Evolutionary conservation across 2,888 invertebrate species (phyloP).

Genomic region (Cantharis lateralis): DNA sequence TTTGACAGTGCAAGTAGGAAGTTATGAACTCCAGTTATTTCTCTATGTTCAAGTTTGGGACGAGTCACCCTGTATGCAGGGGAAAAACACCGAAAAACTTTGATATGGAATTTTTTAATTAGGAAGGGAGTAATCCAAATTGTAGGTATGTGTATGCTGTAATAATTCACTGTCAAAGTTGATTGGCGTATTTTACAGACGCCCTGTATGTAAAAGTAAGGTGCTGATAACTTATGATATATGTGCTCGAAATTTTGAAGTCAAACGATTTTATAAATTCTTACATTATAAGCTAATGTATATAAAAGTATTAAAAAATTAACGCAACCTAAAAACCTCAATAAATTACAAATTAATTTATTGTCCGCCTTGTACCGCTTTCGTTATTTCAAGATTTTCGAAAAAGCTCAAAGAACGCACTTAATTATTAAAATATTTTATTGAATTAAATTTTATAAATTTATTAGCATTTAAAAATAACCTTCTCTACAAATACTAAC

Average conservation of each 20-base stretch:
- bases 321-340: not conserved
- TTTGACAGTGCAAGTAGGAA: not conserved
- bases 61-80: not conserved
- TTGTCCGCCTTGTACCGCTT: not conserved
- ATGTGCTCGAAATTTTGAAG: not conserved
- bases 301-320: not conserved
- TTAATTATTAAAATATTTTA: not conserved
- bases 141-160: not conserved
- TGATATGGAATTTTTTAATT: not conserved
- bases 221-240: not conserved
- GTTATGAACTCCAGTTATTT: not conserved
- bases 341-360: not conserved
- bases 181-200: not conserved
- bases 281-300: not conserved
- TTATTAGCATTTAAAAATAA: not conserved
- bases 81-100: not conserved
- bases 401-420: not conserved
- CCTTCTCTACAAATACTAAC: not conserved
- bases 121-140: not conserved
- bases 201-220: not conserved
- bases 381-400: not conserved
- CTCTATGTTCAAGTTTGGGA: not conserved
- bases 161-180: not conserved
- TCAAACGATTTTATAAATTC: not conserved
- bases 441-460: not conserved